phyloP scores from a whole-genome alignment of 2,113 vertebrate genomes.

The Dasyornis broadbenti region DNA sequence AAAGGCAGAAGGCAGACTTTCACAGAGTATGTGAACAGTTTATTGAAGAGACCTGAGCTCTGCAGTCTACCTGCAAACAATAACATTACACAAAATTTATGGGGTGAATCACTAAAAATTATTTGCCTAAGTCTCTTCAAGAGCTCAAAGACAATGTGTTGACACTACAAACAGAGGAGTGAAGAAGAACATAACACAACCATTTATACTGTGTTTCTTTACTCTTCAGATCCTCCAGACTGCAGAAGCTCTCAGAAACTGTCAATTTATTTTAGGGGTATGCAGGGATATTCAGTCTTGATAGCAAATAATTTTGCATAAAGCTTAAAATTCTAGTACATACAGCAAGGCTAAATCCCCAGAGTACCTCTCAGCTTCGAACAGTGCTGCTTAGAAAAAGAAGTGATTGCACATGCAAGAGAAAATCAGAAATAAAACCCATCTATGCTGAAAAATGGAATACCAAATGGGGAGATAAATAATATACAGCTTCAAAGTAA shows the following conservation, averaged over 20 bases:
- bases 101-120: neutral
- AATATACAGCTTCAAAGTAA: constrained; percentile 42
- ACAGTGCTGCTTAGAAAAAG: constrained; percentile 26
- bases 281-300: neutral
- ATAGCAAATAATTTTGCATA: constrained; percentile 59
- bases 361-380: constrained; percentile 32
- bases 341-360: constrained; percentile 24
- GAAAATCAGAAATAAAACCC: constrained; percentile 36
- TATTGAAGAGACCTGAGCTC: neutral
- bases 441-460: constrained; percentile 20
- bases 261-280: constrained; percentile 10
- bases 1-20: neutral
- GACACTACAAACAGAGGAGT: neutral
- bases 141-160: neutral
- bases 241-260: neutral
- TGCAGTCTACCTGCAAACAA: neutral
- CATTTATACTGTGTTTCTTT: constrained; percentile 21
- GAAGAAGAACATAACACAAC: neutral
- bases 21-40: neutral
- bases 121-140: neutral
- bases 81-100: neutral
- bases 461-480: constrained; percentile 54
- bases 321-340: constrained; percentile 36
- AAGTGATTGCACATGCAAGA: constrained; percentile 28
- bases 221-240: neutral